Evolutionary conservation across 2,113 vertebrate species (phyloP).

Genomic region (Antidorcas marsupialis): DNA sequence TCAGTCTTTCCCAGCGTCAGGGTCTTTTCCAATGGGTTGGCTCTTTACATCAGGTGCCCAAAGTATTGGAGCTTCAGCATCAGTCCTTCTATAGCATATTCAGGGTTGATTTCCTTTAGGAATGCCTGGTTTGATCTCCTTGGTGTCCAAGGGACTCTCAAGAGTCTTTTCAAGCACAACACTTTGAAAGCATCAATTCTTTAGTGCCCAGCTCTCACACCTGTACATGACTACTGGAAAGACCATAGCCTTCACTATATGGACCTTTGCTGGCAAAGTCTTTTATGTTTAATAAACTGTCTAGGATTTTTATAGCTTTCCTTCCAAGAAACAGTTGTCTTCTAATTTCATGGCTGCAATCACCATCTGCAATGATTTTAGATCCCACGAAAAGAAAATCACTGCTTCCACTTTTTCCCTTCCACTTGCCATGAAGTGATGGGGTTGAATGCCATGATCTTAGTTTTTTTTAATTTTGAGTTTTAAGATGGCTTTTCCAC

Average conservation of each 20-base stretch:
- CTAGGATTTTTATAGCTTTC: neutral
- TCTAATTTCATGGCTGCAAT: neutral
- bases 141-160: neutral
- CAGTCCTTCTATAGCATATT: neutral
- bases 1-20: neutral
- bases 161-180: neutral
- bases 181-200: neutral
- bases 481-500: neutral
- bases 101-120: neutral
- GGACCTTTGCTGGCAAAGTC: neutral
- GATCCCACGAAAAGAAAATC: neutral
- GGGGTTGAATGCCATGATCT: neutral
- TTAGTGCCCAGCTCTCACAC: neutral
- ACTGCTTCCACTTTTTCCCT: neutral
- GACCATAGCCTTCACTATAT: neutral
- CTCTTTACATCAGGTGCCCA: neutral
- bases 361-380: neutral
- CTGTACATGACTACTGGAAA: neutral
- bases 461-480: neutral
- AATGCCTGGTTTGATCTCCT: neutral
- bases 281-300: neutral
- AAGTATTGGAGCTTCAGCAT: neutral
- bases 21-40: neutral
- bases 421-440: neutral
- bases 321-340: neutral